Base-by-base conservation (phyloP, 2,113 vertebrate species). In the Rissa tridactyla region DNA sequence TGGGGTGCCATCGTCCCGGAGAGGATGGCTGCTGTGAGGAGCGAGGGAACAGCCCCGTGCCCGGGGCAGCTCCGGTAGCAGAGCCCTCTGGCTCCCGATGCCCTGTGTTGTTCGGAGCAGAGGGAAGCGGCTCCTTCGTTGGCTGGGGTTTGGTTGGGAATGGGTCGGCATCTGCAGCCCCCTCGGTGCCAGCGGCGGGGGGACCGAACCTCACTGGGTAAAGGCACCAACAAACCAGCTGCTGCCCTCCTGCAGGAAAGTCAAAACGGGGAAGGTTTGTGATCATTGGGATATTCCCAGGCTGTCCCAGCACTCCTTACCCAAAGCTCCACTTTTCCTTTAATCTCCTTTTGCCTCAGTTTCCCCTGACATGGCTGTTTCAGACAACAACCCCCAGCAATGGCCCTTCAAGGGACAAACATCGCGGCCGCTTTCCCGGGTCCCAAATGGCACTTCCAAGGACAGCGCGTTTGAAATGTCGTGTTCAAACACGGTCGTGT, bases 341-440 rank as follows among this genome's bases (percentile, higher is more conserved):
- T 13, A 9, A 64, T 34, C 57, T 15, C 42, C 61, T 52, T 46
- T 60, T 75, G 61, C 89, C 89, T 95, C 76, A 18, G 40, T 89
- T 91, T 91, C 84, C 91, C 10, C 0, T 30, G 38, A 13, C 4
- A 1, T 4, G 15, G 14, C 38, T 55, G 14, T 36, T 68, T 44
- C 42, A 13, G 42, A 15, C 38, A 16, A 15, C 65, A 86, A 3
- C 30, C 52, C 60, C 55, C 70, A 75, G 46, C 38, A 36, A 44
- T 9, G 40, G 16, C 82, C 34, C 30, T 58, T 21, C 52, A 23
- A 44, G 42, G 42, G 60, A 38, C 36, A 34, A 62, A 44, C 13
- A 10, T 11, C 0, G 0, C 3, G 1, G 55, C 46, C 6, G 1
- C 61, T n/a, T 57, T 84, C 70, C 70, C 19, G 0, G 0, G 32